phyloP scores from a whole-genome alignment of 2,113 vertebrate species.

The Gambusia holbrooki region DNA sequence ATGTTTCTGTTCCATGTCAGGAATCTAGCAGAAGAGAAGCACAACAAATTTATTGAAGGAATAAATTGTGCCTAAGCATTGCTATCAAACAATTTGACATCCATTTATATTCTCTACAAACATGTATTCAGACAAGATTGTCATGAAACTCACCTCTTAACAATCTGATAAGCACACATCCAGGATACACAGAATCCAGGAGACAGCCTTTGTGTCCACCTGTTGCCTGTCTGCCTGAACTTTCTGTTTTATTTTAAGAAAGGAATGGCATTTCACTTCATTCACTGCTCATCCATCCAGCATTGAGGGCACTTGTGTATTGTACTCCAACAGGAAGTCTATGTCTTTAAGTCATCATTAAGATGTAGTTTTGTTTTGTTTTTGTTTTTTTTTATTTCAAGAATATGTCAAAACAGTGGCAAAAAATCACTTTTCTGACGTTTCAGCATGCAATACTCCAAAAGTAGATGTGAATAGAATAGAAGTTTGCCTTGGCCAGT shows the following conservation, averaged over 20 bases:
- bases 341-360: neutral
- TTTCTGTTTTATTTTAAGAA: slow-evolving; percentile 81
- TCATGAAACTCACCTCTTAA: neutral
- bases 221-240: slow-evolving; percentile 71
- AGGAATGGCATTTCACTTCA: slow-evolving; percentile 78
- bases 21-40: neutral
- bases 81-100: neutral
- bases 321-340: slow-evolving; percentile 29
- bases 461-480: too few species aligned
- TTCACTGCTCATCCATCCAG: slow-evolving; percentile 64
- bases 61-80: neutral
- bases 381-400: neutral
- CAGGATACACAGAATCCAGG: slow-evolving; percentile 17
- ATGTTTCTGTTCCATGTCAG: neutral
- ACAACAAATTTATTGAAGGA: neutral
- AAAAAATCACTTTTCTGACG: too few species aligned
- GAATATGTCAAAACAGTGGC: neutral
- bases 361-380: neutral
- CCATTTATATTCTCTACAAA: neutral
- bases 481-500: too few species aligned
- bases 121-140: neutral
- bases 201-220: slow-evolving; percentile 80
- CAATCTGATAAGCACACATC: slow-evolving; percentile 10
- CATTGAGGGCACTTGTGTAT: slow-evolving; percentile 42
- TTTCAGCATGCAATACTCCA: neutral